phyloP scores from a whole-genome alignment of 1,140 invertebrate species.

The Phenacoccus solenopsis region DNA sequence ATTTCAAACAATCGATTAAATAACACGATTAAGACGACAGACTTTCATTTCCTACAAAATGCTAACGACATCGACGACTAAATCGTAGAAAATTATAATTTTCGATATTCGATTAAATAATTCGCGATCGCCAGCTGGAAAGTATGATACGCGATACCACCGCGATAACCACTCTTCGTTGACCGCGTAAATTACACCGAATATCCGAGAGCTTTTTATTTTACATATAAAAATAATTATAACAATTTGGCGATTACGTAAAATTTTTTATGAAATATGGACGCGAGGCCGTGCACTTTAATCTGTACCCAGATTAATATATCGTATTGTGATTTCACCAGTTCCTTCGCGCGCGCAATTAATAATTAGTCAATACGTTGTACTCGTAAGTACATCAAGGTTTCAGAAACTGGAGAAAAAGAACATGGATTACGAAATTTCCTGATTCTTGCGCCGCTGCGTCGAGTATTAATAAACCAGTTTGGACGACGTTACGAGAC shows the following conservation, averaged over 20 bases:
- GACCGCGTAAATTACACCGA: too few relatives aligned
- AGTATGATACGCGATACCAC: too few relatives aligned
- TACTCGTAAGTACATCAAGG: background rate
- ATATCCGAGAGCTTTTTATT: too few relatives aligned
- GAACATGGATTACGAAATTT: background rate
- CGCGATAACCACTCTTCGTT: too few relatives aligned
- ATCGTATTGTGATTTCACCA: background rate
- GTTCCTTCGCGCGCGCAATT: background rate
- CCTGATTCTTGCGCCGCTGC: background rate
- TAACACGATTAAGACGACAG: too few relatives aligned
- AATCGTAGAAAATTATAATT: too few relatives aligned
- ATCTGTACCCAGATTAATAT: background rate
- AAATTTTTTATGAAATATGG: background rate
- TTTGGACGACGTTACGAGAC: background rate
- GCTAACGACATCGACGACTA: too few relatives aligned
- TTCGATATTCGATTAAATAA: too few relatives aligned
- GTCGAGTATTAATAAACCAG: background rate
- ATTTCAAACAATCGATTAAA: too few relatives aligned
- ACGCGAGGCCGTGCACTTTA: background rate
- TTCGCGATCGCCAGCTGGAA: too few relatives aligned
- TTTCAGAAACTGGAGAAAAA: background rate
- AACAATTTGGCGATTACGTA: background rate
- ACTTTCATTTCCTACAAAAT: too few relatives aligned
- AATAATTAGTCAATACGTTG: background rate
- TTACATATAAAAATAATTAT: too few relatives aligned